phyloP scores from a whole-genome alignment of 2,888 invertebrate species.

The Sphaerophoria rueppellii region DNA sequence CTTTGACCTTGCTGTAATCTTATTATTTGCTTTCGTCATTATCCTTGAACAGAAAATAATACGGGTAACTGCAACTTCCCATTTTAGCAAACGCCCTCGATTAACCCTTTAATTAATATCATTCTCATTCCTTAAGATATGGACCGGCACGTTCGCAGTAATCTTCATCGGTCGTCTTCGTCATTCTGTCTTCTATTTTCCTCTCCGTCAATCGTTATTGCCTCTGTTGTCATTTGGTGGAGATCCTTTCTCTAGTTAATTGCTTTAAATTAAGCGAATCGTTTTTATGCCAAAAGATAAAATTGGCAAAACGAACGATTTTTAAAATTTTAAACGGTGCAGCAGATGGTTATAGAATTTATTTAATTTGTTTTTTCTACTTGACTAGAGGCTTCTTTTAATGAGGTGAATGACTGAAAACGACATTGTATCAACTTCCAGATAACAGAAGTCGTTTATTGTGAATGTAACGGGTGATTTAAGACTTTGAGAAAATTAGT shows the following conservation, averaged over 20 bases:
- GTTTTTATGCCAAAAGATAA: constrained; percentile 68
- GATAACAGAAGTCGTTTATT: too few species aligned
- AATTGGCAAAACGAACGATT: constrained; percentile 59
- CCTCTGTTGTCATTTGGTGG: background rate
- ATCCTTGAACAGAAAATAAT: constrained; percentile 15
- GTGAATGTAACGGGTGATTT: too few species aligned
- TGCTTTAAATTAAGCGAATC: constrained; percentile 70
- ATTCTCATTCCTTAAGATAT: constrained; percentile 55
- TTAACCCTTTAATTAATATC: constrained; percentile 70
- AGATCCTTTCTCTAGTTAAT: constrained; percentile 63
- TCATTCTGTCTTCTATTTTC: background rate
- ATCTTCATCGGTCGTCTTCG: background rate
- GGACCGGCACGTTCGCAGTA: constrained; percentile 39
- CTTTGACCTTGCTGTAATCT: too few species aligned
- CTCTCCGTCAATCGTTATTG: background rate
- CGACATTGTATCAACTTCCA: too few species aligned
- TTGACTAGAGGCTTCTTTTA: too few species aligned
- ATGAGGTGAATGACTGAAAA: too few species aligned
- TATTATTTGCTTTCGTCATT: background rate
- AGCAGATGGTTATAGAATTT: too few species aligned
- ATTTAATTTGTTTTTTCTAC: too few species aligned
- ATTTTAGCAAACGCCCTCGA: constrained; percentile 54
- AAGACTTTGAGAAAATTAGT: too few species aligned
- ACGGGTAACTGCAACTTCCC: constrained; percentile 23
- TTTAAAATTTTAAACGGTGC: constrained; percentile 1